Base-by-base conservation (phyloP, 2,888 invertebrate species). In the Alcis repandata region DNA sequence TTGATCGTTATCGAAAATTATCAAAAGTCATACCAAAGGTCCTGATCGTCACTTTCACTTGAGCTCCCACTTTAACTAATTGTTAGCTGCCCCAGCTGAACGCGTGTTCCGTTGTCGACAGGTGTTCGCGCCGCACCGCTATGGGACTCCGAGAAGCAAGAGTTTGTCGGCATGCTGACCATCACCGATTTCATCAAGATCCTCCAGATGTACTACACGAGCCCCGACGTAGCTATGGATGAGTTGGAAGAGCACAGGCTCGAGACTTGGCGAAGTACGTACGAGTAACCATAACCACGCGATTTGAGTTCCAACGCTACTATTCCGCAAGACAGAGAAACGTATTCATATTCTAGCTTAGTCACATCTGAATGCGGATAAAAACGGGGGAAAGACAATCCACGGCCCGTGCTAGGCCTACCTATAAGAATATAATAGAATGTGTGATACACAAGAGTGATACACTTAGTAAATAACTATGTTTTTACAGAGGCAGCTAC, bases 131-230 rank as follows among this genome's bases (percentile, higher is more conserved):
- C 99, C 46, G 99, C 99, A 43, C 99, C 99, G 9, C 94, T 99
- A 74, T 99, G 99, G 99, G 99, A 99, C 92, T 97, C 97, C 74
- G 94, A 95, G 70, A 96, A 96, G 79, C 99, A 99, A 89, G 95
- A 96, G 88, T 99, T 98, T 92, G 97, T 99, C 71, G 99, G 99
- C 77, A 99, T 99, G 99, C 95, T 99, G 78, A 99, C 99, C 73
- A 99, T 99, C 81, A 99, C 99, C 59, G 99, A 99, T 93, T 99
- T 99, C 91, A 99, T 99, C 83, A 98, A 98, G 92, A 99, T 99
- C 81, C 95, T 99, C 79, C 97, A 98, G 92, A 98, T 98, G 96
- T 99, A 99, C 94, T 99, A 99, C 94, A 98, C 97, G 83, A 98
- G 98, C 80, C 98, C 98, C 59, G 95, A 96, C 79, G 97, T 97